phyloP scores from a whole-genome alignment of 92 coral and sea anemone genomes.

The Chrysogorgia sp. region DNA sequence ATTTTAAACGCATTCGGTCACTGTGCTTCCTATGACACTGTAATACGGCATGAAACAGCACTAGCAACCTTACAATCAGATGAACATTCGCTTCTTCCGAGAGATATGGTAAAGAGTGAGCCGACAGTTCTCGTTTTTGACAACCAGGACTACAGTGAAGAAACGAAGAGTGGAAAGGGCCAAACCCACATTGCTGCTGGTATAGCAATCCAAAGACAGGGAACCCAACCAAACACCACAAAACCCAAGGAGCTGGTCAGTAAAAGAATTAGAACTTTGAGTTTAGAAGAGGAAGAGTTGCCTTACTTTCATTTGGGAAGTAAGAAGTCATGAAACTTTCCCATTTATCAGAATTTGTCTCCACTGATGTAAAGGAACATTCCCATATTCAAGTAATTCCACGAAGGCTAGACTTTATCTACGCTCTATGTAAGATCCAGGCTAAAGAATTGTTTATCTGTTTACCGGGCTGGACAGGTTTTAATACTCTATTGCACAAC shows the following conservation, averaged over 20 bases:
- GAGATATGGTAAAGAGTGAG: slow-evolving; percentile 30
- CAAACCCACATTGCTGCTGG: slow-evolving; percentile 43
- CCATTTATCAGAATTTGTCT: slow-evolving; percentile 30
- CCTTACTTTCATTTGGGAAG: slow-evolving; percentile 16
- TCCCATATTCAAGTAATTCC: not conserved
- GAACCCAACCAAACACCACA: not conserved
- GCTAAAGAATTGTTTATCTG: not conserved
- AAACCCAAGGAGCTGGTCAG: slow-evolving; percentile 8
- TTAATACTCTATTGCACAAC: slow-evolving; percentile 30
- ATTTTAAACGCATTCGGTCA: slow-evolving; percentile 34
- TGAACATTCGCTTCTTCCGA: slow-evolving; percentile 10
- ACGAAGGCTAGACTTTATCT: slow-evolving; percentile 24
- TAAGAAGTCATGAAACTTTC: slow-evolving; percentile 10
- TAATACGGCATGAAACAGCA: slow-evolving; percentile 32
- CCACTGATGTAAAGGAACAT: slow-evolving; percentile 34
- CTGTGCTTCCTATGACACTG: slow-evolving; percentile 39
- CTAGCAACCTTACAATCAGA: slow-evolving; percentile 32
- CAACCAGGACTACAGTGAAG: slow-evolving; percentile 42
- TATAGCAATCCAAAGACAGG: slow-evolving; percentile 21
- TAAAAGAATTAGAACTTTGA: slow-evolving; percentile 25
- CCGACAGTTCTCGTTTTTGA: slow-evolving; percentile 35
- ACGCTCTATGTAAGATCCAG: slow-evolving; percentile 26
- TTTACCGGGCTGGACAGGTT: slow-evolving; percentile 38
- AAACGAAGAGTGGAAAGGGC: slow-evolving; percentile 44
- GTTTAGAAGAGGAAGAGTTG: slow-evolving; percentile 16